Conservation (phyloP, 2,797 vertebrate genomes). For the Lerista edwardsae region DNA sequence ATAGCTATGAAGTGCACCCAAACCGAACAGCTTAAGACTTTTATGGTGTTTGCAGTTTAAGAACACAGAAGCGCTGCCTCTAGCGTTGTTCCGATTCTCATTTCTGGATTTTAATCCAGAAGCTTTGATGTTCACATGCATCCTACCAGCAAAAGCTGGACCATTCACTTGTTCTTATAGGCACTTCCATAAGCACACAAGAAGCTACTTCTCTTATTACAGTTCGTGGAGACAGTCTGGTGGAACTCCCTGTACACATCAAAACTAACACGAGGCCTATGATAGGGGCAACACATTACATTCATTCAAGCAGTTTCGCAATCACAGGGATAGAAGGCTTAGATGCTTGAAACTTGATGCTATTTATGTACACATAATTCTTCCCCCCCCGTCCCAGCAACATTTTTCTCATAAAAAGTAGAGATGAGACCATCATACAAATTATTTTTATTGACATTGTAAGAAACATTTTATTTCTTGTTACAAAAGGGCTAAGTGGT, state of each 20-base stretch:
- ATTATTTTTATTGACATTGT: conserved; percentile 97
- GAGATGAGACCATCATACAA: conserved; percentile 78
- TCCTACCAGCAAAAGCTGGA: neutral
- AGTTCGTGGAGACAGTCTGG: neutral
- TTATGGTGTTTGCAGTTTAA: too few species aligned
- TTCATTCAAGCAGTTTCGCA: neutral
- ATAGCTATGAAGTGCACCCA: too few species aligned
- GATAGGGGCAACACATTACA: too few species aligned
- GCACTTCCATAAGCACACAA: neutral
- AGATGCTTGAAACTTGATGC: neutral
- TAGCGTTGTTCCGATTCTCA: neutral
- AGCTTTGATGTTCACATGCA: neutral
- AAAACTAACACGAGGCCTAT: neutral
- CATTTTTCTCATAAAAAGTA: conserved; percentile 29
- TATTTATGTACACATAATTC: neutral
- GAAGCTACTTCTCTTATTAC: neutral
- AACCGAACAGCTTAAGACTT: neutral
- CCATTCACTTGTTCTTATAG: neutral
- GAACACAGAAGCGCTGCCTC: neutral
- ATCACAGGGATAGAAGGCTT: too few species aligned
- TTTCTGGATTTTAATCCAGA: neutral
- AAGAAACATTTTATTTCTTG: conserved; percentile 95
- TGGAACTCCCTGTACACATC: neutral
- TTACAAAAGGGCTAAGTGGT: conserved; percentile 96
- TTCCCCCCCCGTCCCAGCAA: conserved; percentile 48